Evolutionary conservation across 2,113 vertebrate genomes (phyloP).

Genomic region (Glareola pratincola): DNA sequence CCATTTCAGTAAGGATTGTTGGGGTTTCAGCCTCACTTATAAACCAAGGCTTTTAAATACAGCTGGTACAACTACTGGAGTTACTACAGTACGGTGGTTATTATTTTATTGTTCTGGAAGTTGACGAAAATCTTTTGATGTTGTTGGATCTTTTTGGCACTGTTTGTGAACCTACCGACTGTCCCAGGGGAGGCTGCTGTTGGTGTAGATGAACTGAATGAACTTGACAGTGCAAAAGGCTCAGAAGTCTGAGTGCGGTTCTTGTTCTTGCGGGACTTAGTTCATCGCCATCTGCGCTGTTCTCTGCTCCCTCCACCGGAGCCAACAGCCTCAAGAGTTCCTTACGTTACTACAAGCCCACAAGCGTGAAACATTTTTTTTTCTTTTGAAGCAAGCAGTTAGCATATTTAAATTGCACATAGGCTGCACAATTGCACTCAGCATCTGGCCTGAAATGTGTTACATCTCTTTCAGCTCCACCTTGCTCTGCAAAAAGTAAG

Average conservation of each 20-base stretch:
- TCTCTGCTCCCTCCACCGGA: background rate
- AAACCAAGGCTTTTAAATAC: background rate
- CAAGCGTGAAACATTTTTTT: background rate
- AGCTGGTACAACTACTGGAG: background rate
- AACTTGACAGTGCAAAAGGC: background rate
- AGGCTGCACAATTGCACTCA: background rate
- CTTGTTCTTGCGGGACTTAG: background rate
- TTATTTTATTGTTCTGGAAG: background rate
- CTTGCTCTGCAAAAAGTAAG: background rate
- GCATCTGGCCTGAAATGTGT: background rate
- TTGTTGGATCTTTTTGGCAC: background rate
- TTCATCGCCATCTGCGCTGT: background rate
- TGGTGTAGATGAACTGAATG: background rate
- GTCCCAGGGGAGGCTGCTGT: background rate
- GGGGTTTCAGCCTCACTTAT: background rate
- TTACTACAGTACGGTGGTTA: background rate
- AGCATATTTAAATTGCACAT: background rate
- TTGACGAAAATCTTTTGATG: background rate
- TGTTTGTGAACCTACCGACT: background rate
- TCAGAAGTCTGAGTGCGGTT: background rate
- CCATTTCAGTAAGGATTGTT: background rate
- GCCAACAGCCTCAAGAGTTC: background rate
- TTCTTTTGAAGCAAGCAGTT: background rate
- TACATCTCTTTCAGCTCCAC: background rate
- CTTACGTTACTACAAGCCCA: background rate